Base-by-base conservation (phyloP, 2,797 vertebrate species). In the Microcaecilia unicolor region DNA sequence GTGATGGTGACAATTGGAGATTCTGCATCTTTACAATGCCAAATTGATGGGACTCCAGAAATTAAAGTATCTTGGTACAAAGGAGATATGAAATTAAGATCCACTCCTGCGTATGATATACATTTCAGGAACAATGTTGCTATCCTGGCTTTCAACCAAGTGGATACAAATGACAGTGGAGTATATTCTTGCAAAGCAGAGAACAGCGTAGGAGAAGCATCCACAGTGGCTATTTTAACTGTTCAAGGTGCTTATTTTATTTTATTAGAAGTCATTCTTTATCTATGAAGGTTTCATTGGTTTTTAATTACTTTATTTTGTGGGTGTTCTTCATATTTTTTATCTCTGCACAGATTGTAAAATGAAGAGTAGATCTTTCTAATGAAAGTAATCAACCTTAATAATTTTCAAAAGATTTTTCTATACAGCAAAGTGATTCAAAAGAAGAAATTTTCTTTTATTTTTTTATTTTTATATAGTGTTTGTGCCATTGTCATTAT, bases 51-150 rank as follows among this genome's bases (percentile, higher is more conserved):
- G 31, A 99, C 93, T 15, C 93, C 93, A 48, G 93, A 98, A 67
- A 94, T 99, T 49, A 92, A 85, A 48, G 90, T 98, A 53, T 91
- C 92, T 53, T 99, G 96, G 96, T 99, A 92, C 70, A 99, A 97
- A 78, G 94, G 88, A 2, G 95, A 96, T 6, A 92, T 92, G 11
- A 99, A 97, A 74, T 78, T 99, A 28, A 71, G 94, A 35, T 85
- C 92, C 34, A 91, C 86, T 54, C 80, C 88, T 17, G 88, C 82
- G 49, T 93, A 91, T 37, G 93, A 74, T 64, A 72, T 96, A 34
- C 93, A 94, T 56, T 94, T 87, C 63, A 72, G 75, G 13, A 93
- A 91, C 71, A 97, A 90, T 0, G 45, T 87, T 28, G 93, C 93
- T 53, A 91, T 81, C 6, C 77, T 99, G 57, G 89, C 92, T 78